A percentile compares a stretch with the other conserved stretches of the same genome.
These are phyloP conservation scores for Neuroscelio doddi DNA, from an alignment of 2,888 invertebrate species.

Conservation along the genomic window DNA sequence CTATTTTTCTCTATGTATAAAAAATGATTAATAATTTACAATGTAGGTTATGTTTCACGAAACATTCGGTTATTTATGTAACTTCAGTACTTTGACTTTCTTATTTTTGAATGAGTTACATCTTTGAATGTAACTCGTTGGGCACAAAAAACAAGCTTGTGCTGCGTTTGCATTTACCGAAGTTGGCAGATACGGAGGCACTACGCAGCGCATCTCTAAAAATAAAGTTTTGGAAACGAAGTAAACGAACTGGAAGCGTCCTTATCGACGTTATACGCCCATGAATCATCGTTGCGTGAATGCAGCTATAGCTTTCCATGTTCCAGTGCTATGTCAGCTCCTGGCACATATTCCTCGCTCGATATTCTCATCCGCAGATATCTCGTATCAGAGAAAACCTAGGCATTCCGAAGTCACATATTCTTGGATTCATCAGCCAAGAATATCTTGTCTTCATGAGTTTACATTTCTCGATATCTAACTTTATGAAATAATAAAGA, in stretches of 20 bases:
- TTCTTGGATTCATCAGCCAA: no score
- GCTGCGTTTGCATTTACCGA: conserved; percentile 29
- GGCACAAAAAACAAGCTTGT: conserved; percentile 15
- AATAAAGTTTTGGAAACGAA: conserved; percentile 44
- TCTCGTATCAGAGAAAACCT: no score
- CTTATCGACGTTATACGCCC: conserved; percentile 61
- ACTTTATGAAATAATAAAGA: no score
- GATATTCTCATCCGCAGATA: conserved; percentile 25
- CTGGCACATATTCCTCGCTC: conserved; percentile 44
- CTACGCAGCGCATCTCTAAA: conserved; percentile 26
- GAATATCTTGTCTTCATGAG: no score
- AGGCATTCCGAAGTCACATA: no score
- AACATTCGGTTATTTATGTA: no score
- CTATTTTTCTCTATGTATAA: no score
- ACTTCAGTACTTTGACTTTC: background rate
- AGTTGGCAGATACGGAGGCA: conserved; percentile 17
- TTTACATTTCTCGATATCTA: no score
- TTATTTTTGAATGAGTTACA: background rate
- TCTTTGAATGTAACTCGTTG: background rate
- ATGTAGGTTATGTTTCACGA: no score
- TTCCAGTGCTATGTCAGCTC: conserved; percentile 60
- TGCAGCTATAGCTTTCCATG: conserved; percentile 57
- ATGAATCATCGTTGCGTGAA: conserved; percentile 63
- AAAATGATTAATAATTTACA: no score
- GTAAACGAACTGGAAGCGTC: conserved; percentile 60